Conservation (phyloP, 2,888 invertebrate species). For the Drosophila mettleri region DNA sequence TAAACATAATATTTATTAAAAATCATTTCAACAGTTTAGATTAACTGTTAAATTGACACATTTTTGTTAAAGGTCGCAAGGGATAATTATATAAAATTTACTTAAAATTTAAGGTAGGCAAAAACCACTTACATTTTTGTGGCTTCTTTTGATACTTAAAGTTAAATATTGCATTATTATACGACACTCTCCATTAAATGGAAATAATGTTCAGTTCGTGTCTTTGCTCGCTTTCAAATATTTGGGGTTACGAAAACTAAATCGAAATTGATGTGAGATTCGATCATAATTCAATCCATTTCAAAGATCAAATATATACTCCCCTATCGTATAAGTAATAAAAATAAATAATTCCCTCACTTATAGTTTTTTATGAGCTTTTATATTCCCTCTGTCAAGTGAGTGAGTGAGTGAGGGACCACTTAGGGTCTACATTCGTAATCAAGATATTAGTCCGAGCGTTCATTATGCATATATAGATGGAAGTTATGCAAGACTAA, state of each 20-base stretch:
- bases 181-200: not conserved
- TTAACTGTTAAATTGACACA: slow-evolving; percentile 6
- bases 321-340: not conserved
- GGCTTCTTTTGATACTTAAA: too few relatives aligned
- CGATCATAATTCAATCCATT: not conserved
- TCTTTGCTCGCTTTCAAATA: not conserved
- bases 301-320: not conserved
- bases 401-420: slow-evolving; percentile 16
- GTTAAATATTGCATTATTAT: not conserved
- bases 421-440: slow-evolving; percentile 36
- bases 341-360: not conserved
- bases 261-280: not conserved
- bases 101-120: too few relatives aligned
- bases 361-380: not conserved
- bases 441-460: slow-evolving; percentile 28
- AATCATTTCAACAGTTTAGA: not conserved
- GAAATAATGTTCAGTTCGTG: not conserved
- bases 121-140: too few relatives aligned
- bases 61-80: not conserved
- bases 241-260: not conserved
- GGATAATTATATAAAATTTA: not conserved
- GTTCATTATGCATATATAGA: slow-evolving; percentile 30
- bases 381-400: slow-evolving; percentile 7
- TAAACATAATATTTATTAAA: not conserved
- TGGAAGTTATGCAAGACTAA: slow-evolving; percentile 59